Evolutionary conservation across 1,140 invertebrate genomes (phyloP).

Genomic region (Macrocentrus cingulum): DNA sequence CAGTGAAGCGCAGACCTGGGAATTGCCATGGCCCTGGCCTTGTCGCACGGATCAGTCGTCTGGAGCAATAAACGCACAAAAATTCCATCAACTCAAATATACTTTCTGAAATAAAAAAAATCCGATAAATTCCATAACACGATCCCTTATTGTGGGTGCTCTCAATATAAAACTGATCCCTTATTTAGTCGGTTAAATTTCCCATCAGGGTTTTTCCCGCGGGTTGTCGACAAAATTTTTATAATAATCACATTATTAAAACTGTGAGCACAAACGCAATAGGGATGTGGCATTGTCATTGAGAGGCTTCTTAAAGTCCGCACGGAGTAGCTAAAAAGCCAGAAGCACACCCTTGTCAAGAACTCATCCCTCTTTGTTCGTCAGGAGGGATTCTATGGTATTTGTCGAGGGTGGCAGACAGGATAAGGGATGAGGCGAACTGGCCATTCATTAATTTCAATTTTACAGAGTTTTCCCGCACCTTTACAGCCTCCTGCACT

Average conservation of each 20-base stretch:
- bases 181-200: not conserved
- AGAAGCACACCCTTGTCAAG: not conserved
- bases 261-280: no score
- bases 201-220: no score
- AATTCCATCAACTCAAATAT: not conserved
- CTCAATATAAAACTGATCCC: no score
- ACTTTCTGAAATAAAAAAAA: not conserved
- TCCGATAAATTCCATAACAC: not conserved
- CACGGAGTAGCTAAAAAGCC: not conserved
- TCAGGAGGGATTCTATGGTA: slow-evolving; percentile 40
- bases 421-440: slow-evolving; percentile 24
- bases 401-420: slow-evolving; percentile 30
- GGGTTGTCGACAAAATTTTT: no score
- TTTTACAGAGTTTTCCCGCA: slow-evolving; percentile 52
- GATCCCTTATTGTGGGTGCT: no score
- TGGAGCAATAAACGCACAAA: slow-evolving; percentile 36
- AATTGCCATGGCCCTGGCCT: slow-evolving; percentile 68
- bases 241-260: no score
- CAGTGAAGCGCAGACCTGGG: slow-evolving; percentile 67
- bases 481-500: slow-evolving; percentile 19
- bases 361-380: slow-evolving; percentile 39
- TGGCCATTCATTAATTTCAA: slow-evolving; percentile 58
- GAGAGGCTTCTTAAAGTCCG: not conserved
- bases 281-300: no score
- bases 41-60: slow-evolving; percentile 65